Conservation (phyloP, 2,888 invertebrate genomes). For the Lithophane semibrunnea region DNA sequence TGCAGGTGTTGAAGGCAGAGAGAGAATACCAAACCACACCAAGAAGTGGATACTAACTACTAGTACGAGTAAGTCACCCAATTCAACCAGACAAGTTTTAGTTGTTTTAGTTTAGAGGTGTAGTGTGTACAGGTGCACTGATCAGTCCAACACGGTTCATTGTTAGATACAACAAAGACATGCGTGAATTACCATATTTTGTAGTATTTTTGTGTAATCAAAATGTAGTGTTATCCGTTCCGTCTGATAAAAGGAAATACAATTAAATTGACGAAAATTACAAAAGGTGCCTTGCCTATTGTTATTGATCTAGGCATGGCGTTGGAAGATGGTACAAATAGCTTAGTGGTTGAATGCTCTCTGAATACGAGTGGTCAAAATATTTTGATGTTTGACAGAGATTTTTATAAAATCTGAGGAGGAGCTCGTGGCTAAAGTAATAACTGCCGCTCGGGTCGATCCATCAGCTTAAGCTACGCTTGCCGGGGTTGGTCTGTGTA, state of each 20-base stretch:
- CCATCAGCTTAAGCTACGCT: no score
- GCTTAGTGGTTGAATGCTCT: background rate
- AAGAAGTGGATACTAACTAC: conserved; percentile 38
- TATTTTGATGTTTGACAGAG: background rate
- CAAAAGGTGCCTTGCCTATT: background rate
- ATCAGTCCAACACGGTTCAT: conserved; percentile 54
- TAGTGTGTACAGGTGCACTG: conserved; percentile 37
- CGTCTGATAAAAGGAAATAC: conserved; percentile 80
- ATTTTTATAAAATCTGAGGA: background rate
- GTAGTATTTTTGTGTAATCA: conserved; percentile 73
- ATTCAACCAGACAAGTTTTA: conserved; percentile 26
- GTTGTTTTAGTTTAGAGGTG: conserved; percentile 48
- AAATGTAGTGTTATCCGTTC: conserved; percentile 78
- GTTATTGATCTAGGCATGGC: conserved; percentile 1
- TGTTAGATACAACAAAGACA: conserved; percentile 71
- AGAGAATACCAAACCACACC: conserved; percentile 47
- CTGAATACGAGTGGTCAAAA: background rate
- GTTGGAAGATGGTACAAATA: background rate
- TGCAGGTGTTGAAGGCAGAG: background rate
- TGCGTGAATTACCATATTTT: conserved; percentile 74
- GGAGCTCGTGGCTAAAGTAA: no score
- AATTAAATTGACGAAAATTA: conserved; percentile 17
- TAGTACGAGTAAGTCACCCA: conserved; percentile 13
- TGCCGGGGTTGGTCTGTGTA: no score
- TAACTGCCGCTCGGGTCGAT: no score